Conservation (phyloP, 2,113 vertebrate genomes). For the Manacus vitellinus region DNA sequence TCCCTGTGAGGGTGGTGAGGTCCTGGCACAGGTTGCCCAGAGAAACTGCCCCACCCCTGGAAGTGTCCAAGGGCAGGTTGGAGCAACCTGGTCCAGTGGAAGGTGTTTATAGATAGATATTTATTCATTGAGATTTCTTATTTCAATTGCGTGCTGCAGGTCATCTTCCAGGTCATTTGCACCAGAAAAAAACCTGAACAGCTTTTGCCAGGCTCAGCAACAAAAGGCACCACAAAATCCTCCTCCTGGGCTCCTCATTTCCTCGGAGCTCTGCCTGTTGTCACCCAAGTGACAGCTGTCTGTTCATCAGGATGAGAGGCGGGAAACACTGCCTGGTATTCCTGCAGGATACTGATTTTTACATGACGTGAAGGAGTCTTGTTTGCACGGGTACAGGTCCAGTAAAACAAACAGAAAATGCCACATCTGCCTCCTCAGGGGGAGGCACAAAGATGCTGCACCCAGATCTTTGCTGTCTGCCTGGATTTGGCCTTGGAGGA, state of each 20-base stretch:
- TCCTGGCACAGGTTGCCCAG: not conserved
- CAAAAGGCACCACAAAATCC: not conserved
- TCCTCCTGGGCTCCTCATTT: not conserved
- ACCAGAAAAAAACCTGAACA: not conserved
- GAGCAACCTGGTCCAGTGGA: not conserved
- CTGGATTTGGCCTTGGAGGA: not conserved
- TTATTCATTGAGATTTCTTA: not conserved
- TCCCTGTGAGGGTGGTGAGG: accelerated
- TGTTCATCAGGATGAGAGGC: not conserved
- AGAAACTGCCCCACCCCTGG: not conserved
- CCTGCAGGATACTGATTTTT: not conserved
- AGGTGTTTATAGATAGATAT: not conserved
- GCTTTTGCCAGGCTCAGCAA: not conserved
- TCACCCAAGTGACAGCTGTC: not conserved
- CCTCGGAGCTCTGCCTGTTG: not conserved
- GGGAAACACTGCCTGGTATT: not conserved
- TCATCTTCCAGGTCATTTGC: not conserved
- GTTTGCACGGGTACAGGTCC: not conserved
- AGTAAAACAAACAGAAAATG: not conserved
- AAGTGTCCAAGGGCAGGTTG: not conserved
- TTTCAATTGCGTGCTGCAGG: not conserved
- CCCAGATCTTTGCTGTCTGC: not conserved
- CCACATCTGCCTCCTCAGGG: not conserved
- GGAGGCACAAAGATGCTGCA: not conserved
- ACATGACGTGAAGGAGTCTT: not conserved